Evolutionary conservation across 2,888 invertebrate genomes (phyloP).

Genomic region (Metopia argyrocephala): DNA sequence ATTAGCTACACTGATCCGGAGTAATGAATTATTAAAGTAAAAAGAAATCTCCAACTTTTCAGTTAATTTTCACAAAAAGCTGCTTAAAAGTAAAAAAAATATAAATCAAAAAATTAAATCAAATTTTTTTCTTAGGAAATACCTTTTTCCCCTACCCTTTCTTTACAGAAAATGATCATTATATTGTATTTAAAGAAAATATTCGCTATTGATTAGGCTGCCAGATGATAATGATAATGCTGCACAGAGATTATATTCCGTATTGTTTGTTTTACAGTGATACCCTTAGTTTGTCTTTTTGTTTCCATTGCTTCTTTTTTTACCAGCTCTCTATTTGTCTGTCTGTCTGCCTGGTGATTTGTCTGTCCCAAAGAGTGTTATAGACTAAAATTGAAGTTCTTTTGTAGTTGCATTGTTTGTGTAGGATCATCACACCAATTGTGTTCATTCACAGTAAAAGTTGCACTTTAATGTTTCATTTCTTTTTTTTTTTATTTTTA

Average conservation of each 20-base stretch:
- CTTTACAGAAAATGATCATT: slow-evolving; percentile 10
- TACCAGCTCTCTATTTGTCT: background rate
- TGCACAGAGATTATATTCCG: background rate
- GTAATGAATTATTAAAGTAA: too few species aligned
- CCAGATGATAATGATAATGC: background rate
- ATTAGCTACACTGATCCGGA: too few species aligned
- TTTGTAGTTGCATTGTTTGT: slow-evolving; percentile 4
- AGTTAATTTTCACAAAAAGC: too few species aligned
- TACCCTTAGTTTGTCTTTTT: slow-evolving; percentile 13
- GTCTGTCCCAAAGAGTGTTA: slow-evolving; percentile 10
- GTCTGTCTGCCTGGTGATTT: background rate
- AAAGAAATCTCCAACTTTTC: too few species aligned
- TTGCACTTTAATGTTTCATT: slow-evolving; percentile 26
- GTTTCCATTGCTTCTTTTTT: background rate
- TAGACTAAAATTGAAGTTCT: slow-evolving; percentile 19
- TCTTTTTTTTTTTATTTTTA: slow-evolving; percentile 10
- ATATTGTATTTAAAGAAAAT: background rate
- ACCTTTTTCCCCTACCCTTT: background rate
- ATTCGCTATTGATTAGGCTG: background rate
- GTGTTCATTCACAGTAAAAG: slow-evolving; percentile 2
- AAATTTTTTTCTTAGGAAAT: background rate
- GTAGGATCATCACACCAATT: slow-evolving; percentile 20
- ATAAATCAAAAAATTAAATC: too few species aligned
- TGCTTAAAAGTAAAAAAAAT: too few species aligned
- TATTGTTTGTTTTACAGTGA: background rate